These are phyloP conservation scores for Branchinecta lindahli DNA, from an alignment of 1,140 invertebrate species.

Conservation along the genomic window DNA sequence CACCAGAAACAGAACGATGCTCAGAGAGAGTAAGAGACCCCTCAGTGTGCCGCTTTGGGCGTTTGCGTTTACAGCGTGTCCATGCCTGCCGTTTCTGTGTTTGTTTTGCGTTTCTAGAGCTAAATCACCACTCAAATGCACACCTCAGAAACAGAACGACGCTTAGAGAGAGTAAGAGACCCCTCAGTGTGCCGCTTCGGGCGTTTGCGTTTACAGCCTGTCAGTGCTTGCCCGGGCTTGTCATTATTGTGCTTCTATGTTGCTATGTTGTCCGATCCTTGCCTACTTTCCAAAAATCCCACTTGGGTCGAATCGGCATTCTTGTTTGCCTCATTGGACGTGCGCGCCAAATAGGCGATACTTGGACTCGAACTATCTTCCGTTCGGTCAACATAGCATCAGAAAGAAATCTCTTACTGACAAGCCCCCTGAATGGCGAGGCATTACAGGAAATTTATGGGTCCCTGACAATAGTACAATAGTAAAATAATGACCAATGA, in stretches of 20 bases:
- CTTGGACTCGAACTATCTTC: too few species aligned
- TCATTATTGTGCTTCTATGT: constrained; percentile 55
- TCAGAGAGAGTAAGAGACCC: constrained; percentile 45
- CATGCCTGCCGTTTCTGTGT: not conserved
- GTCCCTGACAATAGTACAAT: too few species aligned
- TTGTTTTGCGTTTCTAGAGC: constrained; percentile 47
- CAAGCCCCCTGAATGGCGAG: too few species aligned
- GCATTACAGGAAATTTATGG: too few species aligned
- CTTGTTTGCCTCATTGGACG: too few species aligned
- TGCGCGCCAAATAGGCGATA: too few species aligned
- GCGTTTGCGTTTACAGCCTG: too few species aligned
- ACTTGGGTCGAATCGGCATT: constrained; percentile 86
- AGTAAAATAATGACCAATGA: too few species aligned
- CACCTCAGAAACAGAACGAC: constrained; percentile 92
- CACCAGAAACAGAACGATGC: constrained; percentile 91
- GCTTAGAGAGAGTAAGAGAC: constrained; percentile 50
- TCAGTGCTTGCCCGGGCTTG: not conserved
- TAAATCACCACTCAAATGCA: constrained; percentile 85
- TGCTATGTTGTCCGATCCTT: too few species aligned
- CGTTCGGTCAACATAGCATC: too few species aligned
- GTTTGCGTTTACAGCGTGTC: not conserved
- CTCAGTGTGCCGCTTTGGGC: not conserved
- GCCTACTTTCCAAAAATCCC: constrained; percentile 88
- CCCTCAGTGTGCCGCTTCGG: not conserved
- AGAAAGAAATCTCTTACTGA: too few species aligned